phyloP scores from a whole-genome alignment of 2,888 invertebrate genomes.

The Polydrusus tereticollis region DNA sequence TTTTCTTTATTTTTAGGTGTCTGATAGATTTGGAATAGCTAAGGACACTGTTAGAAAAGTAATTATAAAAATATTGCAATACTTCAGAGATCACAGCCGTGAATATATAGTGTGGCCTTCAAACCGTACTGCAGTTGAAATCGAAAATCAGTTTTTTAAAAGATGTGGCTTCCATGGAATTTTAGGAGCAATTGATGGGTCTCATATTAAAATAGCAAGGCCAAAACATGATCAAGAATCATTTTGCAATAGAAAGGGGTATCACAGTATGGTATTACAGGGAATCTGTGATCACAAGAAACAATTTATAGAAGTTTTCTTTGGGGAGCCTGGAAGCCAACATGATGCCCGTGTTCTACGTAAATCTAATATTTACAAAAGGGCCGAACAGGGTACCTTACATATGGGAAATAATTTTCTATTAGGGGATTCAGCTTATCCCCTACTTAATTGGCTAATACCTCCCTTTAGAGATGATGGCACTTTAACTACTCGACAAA shows the following conservation, averaged over 20 bases:
- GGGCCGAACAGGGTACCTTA: slow-evolving; percentile 11
- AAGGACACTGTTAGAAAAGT: slow-evolving; percentile 29
- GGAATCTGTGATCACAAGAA: slow-evolving; percentile 34
- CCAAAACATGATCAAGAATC: no score
- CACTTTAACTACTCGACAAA: slow-evolving; percentile 38
- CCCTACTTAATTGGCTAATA: slow-evolving; percentile 43
- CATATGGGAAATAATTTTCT: slow-evolving; percentile 26
- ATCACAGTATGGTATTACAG: slow-evolving; percentile 45
- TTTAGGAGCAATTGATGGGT: neutral
- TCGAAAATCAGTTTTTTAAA: no score
- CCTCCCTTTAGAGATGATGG: slow-evolving; percentile 49
- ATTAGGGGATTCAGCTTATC: slow-evolving; percentile 49
- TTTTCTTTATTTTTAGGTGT: no score
- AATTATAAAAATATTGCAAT: slow-evolving; percentile 5
- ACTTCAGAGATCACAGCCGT: slow-evolving; percentile 9
- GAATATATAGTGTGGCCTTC: slow-evolving; percentile 25
- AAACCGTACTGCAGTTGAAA: no score
- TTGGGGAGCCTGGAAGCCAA: slow-evolving; percentile 46
- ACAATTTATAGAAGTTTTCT: slow-evolving; percentile 40
- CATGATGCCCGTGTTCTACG: slow-evolving; percentile 52
- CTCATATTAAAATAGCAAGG: slow-evolving; percentile 18
- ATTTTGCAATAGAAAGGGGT: slow-evolving; percentile 47
- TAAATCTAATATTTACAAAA: slow-evolving; percentile 45
- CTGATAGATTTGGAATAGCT: slow-evolving; percentile 27
- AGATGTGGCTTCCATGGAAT: no score